phyloP scores from a whole-genome alignment of 2,113 vertebrate species.

The Pterocles burchelli region DNA sequence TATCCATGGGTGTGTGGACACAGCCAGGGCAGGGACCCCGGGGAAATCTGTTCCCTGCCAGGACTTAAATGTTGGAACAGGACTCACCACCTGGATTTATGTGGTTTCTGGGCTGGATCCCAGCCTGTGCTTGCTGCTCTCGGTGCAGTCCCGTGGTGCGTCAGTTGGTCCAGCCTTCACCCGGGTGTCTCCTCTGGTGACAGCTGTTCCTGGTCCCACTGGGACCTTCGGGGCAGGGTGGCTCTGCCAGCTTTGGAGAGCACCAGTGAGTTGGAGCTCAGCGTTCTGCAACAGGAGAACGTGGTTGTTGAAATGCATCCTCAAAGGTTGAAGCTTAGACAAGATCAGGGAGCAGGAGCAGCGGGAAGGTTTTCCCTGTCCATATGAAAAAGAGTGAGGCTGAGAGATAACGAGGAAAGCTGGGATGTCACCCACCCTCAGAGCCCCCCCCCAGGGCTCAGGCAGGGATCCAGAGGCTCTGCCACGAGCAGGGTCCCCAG shows the following conservation, averaged over 20 bases:
- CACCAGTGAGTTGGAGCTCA: rapidly evolving
- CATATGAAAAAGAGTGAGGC: not conserved
- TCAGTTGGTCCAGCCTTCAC: not conserved
- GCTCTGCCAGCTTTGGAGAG: not conserved
- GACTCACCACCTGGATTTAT: not conserved
- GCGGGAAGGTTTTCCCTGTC: not conserved
- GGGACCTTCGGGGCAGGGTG: not conserved
- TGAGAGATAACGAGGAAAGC: not conserved
- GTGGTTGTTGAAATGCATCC: not conserved
- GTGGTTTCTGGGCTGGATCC: not conserved
- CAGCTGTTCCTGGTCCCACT: not conserved
- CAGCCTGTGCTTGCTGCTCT: not conserved
- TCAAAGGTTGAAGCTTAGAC: not conserved
- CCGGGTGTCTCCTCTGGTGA: rapidly evolving
- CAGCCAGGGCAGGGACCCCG: too few relatives aligned
- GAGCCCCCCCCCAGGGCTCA: rapidly evolving
- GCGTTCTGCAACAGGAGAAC: not conserved
- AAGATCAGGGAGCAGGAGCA: not conserved
- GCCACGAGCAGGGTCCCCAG: rapidly evolving
- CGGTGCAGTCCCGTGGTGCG: rapidly evolving
- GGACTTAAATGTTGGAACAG: not conserved
- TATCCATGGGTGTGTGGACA: rapidly evolving
- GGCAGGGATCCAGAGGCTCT: not conserved
- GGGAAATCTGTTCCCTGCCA: not conserved
- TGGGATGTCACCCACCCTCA: rapidly evolving